phyloP scores from a whole-genome alignment of 2,797 vertebrate species.

The Peromyscus aztecus region DNA sequence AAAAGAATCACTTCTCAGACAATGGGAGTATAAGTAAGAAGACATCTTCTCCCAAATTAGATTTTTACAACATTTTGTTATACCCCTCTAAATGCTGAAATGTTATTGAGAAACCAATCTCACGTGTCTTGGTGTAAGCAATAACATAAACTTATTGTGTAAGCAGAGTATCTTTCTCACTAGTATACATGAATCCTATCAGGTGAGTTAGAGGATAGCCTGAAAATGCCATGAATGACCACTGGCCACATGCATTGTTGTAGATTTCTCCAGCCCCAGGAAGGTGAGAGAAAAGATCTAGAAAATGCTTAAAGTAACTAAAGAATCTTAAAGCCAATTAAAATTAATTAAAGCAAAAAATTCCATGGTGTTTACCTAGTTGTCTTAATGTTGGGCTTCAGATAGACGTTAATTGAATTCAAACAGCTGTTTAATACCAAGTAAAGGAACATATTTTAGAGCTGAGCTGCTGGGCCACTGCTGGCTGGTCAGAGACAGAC shows the following conservation, averaged over 20 bases:
- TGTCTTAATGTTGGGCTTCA: not conserved
- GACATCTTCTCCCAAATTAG: not conserved
- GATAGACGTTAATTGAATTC: not conserved
- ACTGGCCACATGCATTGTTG: no score
- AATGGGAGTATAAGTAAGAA: not conserved
- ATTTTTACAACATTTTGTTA: not conserved
- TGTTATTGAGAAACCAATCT: not conserved
- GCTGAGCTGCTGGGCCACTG: not conserved
- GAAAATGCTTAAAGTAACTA: not conserved
- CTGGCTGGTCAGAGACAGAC: not conserved
- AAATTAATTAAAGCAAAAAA: not conserved
- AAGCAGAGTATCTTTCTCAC: not conserved
- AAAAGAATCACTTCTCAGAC: not conserved
- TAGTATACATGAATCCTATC: not conserved
- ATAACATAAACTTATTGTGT: not conserved
- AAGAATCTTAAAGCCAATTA: not conserved
- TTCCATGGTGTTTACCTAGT: not conserved
- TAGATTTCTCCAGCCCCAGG: not conserved
- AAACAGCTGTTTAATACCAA: slow-evolving; percentile 4
- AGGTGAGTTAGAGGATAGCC: not conserved
- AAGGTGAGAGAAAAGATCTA: not conserved
- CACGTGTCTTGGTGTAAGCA: not conserved
- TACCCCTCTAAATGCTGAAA: not conserved
- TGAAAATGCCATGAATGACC: not conserved
- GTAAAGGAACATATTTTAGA: not conserved